phyloP scores from a whole-genome alignment of 1,140 invertebrate genomes.

The Melanaphis sacchari region DNA sequence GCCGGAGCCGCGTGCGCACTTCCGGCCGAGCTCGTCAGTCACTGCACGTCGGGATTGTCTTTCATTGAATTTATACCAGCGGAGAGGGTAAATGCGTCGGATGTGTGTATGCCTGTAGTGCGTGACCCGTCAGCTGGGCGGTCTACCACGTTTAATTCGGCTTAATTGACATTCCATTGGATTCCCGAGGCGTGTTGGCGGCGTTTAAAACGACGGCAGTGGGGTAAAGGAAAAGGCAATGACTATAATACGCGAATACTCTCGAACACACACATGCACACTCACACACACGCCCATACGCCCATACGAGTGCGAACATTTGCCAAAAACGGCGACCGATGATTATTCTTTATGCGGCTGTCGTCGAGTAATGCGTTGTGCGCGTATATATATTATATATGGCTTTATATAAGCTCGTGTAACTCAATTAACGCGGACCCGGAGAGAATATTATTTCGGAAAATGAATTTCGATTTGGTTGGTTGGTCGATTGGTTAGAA shows the following conservation, averaged over 20 bases:
- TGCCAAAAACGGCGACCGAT: background rate
- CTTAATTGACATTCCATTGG: slow-evolving; percentile 25
- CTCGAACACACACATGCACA: background rate
- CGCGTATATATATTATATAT: background rate
- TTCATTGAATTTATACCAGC: slow-evolving; percentile 7
- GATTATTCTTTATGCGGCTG: background rate
- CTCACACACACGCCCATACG: background rate
- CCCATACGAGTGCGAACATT: background rate
- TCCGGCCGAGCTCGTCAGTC: background rate
- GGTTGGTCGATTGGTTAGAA: background rate
- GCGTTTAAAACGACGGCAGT: background rate
- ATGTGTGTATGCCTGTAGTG: background rate
- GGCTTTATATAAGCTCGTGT: background rate
- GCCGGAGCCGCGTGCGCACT: background rate
- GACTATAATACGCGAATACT: background rate
- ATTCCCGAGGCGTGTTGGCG: slow-evolving; percentile 16
- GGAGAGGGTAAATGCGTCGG: background rate
- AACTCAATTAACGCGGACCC: background rate
- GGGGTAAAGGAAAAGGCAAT: background rate
- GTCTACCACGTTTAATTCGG: slow-evolving; percentile 26
- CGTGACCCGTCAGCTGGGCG: slow-evolving; percentile 26
- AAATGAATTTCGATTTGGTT: slow-evolving; percentile 15
- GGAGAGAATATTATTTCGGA: background rate
- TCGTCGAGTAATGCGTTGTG: background rate
- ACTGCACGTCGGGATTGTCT: background rate